Evolutionary conservation across 2,888 invertebrate genomes (phyloP), one percentile per base, ranked within the genome.

Genomic region (Anorthoa munda): DNA sequence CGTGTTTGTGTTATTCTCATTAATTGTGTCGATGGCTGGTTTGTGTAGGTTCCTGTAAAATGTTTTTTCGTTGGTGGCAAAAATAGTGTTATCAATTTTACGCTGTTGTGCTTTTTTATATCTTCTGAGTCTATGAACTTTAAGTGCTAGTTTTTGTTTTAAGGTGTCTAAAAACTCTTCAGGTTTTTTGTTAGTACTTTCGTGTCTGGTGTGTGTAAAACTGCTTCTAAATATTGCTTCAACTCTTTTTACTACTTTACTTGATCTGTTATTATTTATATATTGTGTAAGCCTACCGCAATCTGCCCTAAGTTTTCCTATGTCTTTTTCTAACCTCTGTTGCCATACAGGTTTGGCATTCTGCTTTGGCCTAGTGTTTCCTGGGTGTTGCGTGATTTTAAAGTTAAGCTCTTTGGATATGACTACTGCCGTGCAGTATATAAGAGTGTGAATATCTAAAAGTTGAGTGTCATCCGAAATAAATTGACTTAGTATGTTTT

Each of bases 81-180:
- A 48, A 12, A 63, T 50, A 12, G 13, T 12, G 50, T 63, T 18
- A 12, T 26, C 63, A 5, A 31, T 59, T 59, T 39, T n/a, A n/a
- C 39, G 39, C 5, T 59, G 59, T 39, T 59, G 39, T 59, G 39
- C 59, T 59, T 59, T 39, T 39, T 59, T 39, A 5, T 59, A 39
- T 59, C 39, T 39, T n/a, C 13, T 39, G n/a, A 39, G 59, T 5
- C 31, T 59, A 59, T 59, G 58, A 26, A 60, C n/a, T n/a, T n/a
- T n/a, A n/a, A n/a, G n/a, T n/a, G n/a, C n/a, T n/a, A n/a, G n/a
- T n/a, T n/a, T n/a, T n/a, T n/a, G n/a, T n/a, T n/a, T n/a, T n/a
- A n/a, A n/a, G n/a, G n/a, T n/a, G n/a, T n/a, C n/a, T n/a, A n/a
- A n/a, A n/a, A n/a, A n/a, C n/a, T n/a, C n/a, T n/a, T n/a, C n/a